Percentiles rank a stretch among this genome's conserved stretches.
Evolutionary conservation across 23 tunicate species (phyloP).

Genomic region (Trididemnum miniatum): DNA sequence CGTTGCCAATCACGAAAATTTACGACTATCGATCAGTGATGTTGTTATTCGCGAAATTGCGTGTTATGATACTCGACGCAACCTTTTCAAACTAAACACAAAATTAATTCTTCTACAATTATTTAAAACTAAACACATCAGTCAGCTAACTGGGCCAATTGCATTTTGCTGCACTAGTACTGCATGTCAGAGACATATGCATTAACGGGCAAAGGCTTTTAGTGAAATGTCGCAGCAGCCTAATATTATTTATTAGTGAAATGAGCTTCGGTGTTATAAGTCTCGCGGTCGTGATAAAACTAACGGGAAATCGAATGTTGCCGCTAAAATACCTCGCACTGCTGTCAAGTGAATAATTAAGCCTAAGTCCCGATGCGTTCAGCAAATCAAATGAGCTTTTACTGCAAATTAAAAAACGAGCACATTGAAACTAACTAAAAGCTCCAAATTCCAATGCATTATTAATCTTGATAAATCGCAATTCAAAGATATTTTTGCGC

Average conservation of each 20-base stretch:
- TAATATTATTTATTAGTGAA: neutral
- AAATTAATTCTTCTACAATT: too few relatives aligned
- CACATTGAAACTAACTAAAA: neutral
- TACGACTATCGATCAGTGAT: too few relatives aligned
- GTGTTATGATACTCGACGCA: too few relatives aligned
- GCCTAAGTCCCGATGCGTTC: neutral
- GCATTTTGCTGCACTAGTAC: too few relatives aligned
- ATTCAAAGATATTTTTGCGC: neutral
- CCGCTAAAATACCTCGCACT: neutral
- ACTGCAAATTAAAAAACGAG: neutral
- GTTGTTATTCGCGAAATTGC: too few relatives aligned
- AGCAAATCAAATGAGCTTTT: neutral
- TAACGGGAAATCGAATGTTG: neutral
- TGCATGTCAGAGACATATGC: too few relatives aligned
- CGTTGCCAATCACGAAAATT: too few relatives aligned
- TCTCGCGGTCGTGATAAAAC: constrained; percentile 11
- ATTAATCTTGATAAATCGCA: constrained; percentile 8
- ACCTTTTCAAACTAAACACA: too few relatives aligned
- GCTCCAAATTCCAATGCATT: neutral
- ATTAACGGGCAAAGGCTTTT: too few relatives aligned
- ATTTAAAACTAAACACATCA: too few relatives aligned
- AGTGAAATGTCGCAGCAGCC: neutral
- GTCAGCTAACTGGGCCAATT: too few relatives aligned
- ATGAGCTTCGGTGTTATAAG: neutral
- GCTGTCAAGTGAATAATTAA: constrained; percentile 1